Evolutionary conservation across 2,888 invertebrate genomes (phyloP), one percentile per base, ranked within the genome.

Genomic region (Phragmatobia fuliginosa): DNA sequence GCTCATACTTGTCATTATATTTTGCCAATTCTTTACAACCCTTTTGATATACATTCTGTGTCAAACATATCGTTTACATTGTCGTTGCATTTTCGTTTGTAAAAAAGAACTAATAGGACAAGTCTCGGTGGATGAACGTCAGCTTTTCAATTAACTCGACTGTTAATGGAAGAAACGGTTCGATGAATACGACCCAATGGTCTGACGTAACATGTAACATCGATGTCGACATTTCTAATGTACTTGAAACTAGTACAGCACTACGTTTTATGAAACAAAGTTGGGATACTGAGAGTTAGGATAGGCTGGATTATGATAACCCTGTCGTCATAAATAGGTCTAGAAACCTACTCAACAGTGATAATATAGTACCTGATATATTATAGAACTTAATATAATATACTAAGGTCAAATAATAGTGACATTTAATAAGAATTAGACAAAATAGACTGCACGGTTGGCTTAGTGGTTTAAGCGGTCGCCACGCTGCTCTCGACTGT

Each of bases 101-200:
- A 66, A 77, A 69, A 72, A 76, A 49, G n/a, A 49, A 79, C 79
- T 83, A 83, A 83, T 77, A 65, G 72, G 71, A 28, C 73, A 65
- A 73, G 68, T 75, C 76, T 71, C 72, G 71, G 73, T 73, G 75
- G 67, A 71, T 82, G 81, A 71, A 70, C 79, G 73, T 65, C 68
- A 67, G 75, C 78, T 78, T 82, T 86, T 77, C 84, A 87, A 87
- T 87, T 87, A 87, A 86, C 82, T 78, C 78, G 25, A 66, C 68
- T 69, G 67, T 78, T 83, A 85, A 86, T 86, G 84, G 78, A 81
- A 77, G 82, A 70, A 74, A 75, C 85, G 86, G 78, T 86, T 75
- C 69, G 78, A 38, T 74, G 78, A 32, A 71, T 77, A 58, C 71
- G 69, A 64, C 72, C 67, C 59, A 63, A 67, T 60, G 68, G 58